Percentiles rank a stretch among this genome's conserved stretches.
These are phyloP conservation scores for Protodeltote pygarga DNA, from an alignment of 2,888 invertebrate genomes.

Conservation along the genomic window DNA sequence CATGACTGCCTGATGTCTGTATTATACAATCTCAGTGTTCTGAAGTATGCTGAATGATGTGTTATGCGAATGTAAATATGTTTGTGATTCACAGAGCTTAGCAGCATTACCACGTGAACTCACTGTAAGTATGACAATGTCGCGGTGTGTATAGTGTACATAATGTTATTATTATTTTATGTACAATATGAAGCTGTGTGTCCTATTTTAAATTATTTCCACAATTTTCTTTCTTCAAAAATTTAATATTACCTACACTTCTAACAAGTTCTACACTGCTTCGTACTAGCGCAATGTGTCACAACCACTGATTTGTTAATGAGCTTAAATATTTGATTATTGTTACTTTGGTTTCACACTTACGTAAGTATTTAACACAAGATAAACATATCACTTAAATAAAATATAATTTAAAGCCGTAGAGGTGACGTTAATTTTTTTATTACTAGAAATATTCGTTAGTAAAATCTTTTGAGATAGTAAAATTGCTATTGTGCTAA, in stretches of 20 bases:
- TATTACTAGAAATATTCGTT: neutral
- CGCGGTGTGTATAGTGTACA: slow-evolving; percentile 39
- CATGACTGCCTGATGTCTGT: slow-evolving; percentile 53
- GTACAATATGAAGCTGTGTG: neutral
- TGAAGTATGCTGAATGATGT: slow-evolving; percentile 40
- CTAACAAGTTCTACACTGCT: slow-evolving; percentile 23
- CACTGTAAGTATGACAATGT: slow-evolving; percentile 89
- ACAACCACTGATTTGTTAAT: slow-evolving; percentile 11
- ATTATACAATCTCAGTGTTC: slow-evolving; percentile 53
- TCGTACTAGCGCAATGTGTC: slow-evolving; percentile 10
- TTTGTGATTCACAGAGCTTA: slow-evolving; percentile 91
- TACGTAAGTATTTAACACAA: slow-evolving; percentile 30
- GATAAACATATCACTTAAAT: neutral
- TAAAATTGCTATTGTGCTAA: slow-evolving; percentile 4
- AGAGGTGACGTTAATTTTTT: neutral
- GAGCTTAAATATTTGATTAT: slow-evolving; percentile 5
- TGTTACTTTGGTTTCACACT: slow-evolving; percentile 7
- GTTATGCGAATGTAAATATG: slow-evolving; percentile 81
- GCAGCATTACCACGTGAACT: slow-evolving; percentile 93
- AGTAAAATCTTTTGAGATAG: neutral
- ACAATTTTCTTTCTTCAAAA: slow-evolving; percentile 8
- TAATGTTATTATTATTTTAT: slow-evolving; percentile 6
- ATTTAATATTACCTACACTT: neutral
- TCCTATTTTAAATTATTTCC: neutral
- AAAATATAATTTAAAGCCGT: slow-evolving; percentile 7